Evolutionary conservation across 2,113 vertebrate species (phyloP).

Genomic region (Callithrix jacchus): DNA sequence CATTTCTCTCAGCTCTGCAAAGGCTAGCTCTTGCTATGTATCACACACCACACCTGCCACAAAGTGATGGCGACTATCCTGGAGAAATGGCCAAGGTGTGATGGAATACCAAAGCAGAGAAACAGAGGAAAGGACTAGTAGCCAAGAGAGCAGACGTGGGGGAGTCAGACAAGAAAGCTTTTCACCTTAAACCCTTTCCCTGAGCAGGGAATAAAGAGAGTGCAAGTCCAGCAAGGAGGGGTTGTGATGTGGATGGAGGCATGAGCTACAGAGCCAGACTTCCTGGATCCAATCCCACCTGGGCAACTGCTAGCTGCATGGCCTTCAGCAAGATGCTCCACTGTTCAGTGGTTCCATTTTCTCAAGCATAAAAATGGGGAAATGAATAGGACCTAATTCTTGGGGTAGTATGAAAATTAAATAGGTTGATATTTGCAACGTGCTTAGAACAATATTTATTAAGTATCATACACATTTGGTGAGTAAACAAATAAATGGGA

Average conservation of each 20-base stretch:
- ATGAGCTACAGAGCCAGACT: accelerated
- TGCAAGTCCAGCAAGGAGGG: accelerated
- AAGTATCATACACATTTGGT: not conserved
- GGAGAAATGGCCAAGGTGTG: not conserved
- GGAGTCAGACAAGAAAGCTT: not conserved
- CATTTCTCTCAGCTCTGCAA: accelerated
- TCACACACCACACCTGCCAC: not conserved
- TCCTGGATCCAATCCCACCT: not conserved
- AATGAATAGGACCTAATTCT: not conserved
- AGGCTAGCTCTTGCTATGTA: not conserved
- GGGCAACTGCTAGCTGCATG: no score
- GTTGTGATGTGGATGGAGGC: accelerated
- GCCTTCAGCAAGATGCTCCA: not conserved
- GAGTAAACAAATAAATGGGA: not conserved
- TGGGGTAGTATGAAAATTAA: not conserved
- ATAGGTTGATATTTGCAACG: not conserved
- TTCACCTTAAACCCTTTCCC: not conserved
- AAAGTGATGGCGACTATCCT: not conserved
- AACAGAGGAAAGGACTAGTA: not conserved
- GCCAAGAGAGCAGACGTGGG: accelerated
- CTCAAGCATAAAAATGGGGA: not conserved
- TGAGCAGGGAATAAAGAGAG: not conserved
- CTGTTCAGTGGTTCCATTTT: not conserved
- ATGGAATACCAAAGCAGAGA: not conserved
- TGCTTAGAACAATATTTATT: not conserved